Evolutionary conservation across 1,140 invertebrate species (phyloP).

Genomic region (Orius insidiosus): DNA sequence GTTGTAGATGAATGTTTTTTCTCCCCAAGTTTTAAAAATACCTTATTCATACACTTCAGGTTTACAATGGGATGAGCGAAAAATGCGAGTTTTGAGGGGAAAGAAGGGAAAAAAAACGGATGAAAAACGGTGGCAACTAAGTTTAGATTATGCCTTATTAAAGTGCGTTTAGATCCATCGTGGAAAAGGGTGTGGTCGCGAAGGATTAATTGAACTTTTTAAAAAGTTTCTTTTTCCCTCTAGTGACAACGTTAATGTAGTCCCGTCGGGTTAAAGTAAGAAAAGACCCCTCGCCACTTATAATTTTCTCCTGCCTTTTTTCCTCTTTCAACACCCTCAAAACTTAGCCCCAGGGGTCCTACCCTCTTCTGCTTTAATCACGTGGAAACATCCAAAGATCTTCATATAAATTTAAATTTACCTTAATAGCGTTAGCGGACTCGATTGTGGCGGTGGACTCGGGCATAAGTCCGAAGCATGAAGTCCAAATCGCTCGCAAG

Average conservation of each 20-base stretch:
- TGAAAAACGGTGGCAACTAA: too few relatives aligned
- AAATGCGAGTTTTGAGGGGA: too few relatives aligned
- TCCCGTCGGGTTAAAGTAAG: background rate
- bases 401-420: background rate
- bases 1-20: too few relatives aligned
- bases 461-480: slow-evolving; percentile 49
- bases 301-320: slow-evolving; percentile 1
- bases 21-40: too few relatives aligned
- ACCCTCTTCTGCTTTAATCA: slow-evolving; percentile 2
- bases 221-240: background rate
- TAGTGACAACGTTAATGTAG: slow-evolving; percentile 2
- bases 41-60: too few relatives aligned
- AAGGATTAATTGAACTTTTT: too few relatives aligned
- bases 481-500: slow-evolving; percentile 52
- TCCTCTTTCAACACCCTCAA: background rate
- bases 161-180: too few relatives aligned
- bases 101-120: too few relatives aligned
- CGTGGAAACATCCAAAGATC: slow-evolving; percentile 5
- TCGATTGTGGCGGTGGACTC: slow-evolving; percentile 23
- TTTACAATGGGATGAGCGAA: too few relatives aligned
- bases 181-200: too few relatives aligned
- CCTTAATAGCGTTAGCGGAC: slow-evolving; percentile 8
- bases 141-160: too few relatives aligned
- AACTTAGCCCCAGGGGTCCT: background rate
- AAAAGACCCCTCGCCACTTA: slow-evolving; percentile 1